phyloP scores from a whole-genome alignment of 2,113 vertebrate genomes.

The Microcebus lehilahytsara region DNA sequence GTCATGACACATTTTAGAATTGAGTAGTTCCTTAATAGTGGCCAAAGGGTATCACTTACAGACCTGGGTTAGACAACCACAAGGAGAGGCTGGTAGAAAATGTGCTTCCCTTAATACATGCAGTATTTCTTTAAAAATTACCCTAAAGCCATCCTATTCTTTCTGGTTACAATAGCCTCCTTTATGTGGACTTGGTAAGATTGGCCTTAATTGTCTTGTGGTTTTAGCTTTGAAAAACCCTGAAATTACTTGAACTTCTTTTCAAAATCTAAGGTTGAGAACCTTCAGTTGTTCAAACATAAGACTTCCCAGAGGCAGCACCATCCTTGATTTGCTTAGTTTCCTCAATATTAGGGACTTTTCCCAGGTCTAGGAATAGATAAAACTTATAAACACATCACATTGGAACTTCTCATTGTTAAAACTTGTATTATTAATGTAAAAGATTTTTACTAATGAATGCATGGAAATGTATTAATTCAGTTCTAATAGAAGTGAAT shows the following conservation, averaged over 20 bases:
- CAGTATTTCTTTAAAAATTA: background rate
- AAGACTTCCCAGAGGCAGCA: background rate
- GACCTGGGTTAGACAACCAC: background rate
- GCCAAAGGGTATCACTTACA: background rate
- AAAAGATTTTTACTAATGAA: background rate
- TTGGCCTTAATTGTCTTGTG: background rate
- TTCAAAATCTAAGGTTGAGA: constrained; percentile 8
- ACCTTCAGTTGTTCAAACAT: background rate
- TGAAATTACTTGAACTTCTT: constrained; percentile 47
- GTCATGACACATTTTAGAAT: background rate
- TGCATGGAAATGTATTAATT: constrained; percentile 24
- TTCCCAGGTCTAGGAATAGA: background rate
- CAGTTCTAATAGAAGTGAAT: background rate
- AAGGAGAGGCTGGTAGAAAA: constrained; percentile 20
- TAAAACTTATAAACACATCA: background rate
- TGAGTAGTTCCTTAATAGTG: background rate
- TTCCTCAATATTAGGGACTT: background rate
- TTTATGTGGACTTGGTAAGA: background rate
- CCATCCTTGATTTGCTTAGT: background rate
- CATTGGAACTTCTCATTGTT: background rate
- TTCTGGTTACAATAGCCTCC: background rate
- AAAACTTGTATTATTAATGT: constrained; percentile 13
- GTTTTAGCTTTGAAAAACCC: constrained; percentile 45
- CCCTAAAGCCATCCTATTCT: background rate
- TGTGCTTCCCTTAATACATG: background rate